Evolutionary conservation across 1,140 invertebrate genomes (phyloP).

Genomic region (Doryteuthis pealeii): DNA sequence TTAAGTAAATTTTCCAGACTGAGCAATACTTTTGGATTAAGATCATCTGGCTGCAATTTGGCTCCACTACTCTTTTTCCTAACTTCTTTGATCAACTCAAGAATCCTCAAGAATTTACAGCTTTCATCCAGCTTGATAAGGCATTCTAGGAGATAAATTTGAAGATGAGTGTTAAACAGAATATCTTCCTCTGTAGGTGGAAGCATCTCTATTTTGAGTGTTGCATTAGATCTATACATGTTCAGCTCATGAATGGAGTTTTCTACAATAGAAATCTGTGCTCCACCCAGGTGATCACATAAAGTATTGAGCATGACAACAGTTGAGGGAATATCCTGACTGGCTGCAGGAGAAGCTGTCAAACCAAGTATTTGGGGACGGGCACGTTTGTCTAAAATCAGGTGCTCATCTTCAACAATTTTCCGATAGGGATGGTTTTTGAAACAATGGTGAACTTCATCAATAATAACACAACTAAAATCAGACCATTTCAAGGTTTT

Average conservation of each 20-base stretch:
- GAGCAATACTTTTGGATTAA: conserved; percentile 27
- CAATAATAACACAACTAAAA: conserved; percentile 47
- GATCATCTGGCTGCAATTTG: conserved; percentile 20
- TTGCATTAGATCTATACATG: conserved; percentile 40
- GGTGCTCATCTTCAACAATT: conserved; percentile 33
- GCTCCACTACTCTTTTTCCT: not conserved
- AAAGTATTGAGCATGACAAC: conserved; percentile 39
- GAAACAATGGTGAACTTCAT: conserved; percentile 53
- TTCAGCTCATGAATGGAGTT: conserved; percentile 26
- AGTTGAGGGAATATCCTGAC: conserved; percentile 34
- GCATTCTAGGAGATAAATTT: conserved; percentile 1
- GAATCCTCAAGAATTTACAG: not conserved
- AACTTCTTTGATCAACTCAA: not conserved
- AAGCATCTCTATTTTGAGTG: conserved; percentile 11
- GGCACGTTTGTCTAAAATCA: not conserved
- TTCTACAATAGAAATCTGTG: conserved; percentile 38
- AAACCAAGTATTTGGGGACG: conserved; percentile 48
- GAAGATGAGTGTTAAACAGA: not conserved
- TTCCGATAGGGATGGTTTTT: conserved; percentile 48
- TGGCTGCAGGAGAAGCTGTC: conserved; percentile 53
- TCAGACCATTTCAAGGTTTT: conserved; percentile 43
- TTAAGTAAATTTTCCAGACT: too few relatives aligned
- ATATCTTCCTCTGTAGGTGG: not conserved
- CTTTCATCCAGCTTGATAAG: not conserved
- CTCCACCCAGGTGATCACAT: conserved; percentile 37